Base-by-base conservation (phyloP, 2,113 vertebrate genomes). In the Forbesichthys papilliferus region DNA sequence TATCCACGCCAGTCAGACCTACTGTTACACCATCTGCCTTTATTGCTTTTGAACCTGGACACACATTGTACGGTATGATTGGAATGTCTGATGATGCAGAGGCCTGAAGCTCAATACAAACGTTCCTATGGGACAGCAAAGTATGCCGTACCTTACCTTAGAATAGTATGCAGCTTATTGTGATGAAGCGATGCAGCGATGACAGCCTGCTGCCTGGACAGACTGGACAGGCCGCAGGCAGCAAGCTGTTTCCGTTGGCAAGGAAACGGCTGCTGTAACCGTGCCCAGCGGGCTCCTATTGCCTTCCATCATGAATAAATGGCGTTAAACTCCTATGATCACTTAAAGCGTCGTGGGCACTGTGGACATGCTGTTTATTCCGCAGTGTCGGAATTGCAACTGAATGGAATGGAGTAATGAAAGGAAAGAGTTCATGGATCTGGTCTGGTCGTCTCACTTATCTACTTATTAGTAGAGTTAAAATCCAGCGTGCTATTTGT, bases 281-380 rank as follows among this genome's bases (percentile, higher is more conserved):
- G 78, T 74, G 86, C 80, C 73, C 72, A 71, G 71, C 70, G 74
- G 77, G 69, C 36, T 56, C 64, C 80, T 68, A 79, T 64, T 74
- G 80, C 82, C 76, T 75, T 68, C 81, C 85, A 82, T 84, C 62
- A 33, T 63, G 76, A 80, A 88, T 90, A 90, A 91, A 86, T 87
- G 84, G 71, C 85, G 84, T 91, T 91, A 88, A 91, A 92, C 84
- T 83, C 79, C 81, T 82, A 89, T 88, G 84, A 91, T 91, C 87
- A 88, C 85, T 84, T 88, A 88, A 86, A 80, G 69, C 84, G 80
- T 88, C 82, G 84, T 79, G 77, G 79, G 80, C 83, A 66, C 75
- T 58, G 66, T 58, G 57, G 79, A 79, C 78, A 3, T 2, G 49
- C 47, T 63, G 65, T 5, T 13, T 66, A 11, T 48, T 69, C 48